Percentiles rank a stretch among this genome's conserved stretches.
phyloP scores from a whole-genome alignment of 2,113 vertebrate genomes.

The Burhinus oedicnemus region DNA sequence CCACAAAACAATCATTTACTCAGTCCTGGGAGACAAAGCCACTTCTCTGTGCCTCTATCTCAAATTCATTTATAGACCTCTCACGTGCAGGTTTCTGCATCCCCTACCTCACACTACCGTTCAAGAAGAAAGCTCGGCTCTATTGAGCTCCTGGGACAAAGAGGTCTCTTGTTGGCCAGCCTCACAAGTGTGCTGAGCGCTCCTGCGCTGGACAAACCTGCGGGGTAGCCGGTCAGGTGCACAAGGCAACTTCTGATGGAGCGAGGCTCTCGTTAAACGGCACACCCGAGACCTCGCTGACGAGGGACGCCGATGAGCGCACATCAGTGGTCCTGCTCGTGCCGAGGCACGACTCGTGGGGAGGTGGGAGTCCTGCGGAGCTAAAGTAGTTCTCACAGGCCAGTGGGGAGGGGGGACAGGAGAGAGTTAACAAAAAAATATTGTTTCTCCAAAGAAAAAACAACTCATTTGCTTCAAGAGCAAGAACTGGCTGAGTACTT shows the following conservation, averaged over 20 bases:
- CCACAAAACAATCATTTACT: background rate
- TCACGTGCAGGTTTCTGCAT: background rate
- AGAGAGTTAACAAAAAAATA: background rate
- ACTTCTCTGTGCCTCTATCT: background rate
- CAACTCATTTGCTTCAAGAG: slow-evolving; percentile 1
- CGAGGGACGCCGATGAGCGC: rapidly evolving
- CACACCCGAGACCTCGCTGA: no score
- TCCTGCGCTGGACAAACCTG: background rate
- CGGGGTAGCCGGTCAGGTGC: rapidly evolving
- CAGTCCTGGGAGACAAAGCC: background rate
- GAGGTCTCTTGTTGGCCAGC: background rate
- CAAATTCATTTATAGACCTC: background rate
- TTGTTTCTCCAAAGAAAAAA: background rate
- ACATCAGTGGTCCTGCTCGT: background rate
- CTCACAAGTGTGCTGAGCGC: background rate
- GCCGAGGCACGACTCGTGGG: background rate
- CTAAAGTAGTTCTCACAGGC: background rate
- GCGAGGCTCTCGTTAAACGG: background rate
- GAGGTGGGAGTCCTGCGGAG: background rate
- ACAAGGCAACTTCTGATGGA: background rate
- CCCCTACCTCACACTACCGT: background rate
- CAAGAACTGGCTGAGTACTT: slow-evolving; percentile 3
- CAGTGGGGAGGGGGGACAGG: background rate
- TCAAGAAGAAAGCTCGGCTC: background rate
- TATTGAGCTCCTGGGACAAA: rapidly evolving